Evolutionary conservation across 1,140 invertebrate genomes (phyloP).

Genomic region (Heliconius melpomene): DNA sequence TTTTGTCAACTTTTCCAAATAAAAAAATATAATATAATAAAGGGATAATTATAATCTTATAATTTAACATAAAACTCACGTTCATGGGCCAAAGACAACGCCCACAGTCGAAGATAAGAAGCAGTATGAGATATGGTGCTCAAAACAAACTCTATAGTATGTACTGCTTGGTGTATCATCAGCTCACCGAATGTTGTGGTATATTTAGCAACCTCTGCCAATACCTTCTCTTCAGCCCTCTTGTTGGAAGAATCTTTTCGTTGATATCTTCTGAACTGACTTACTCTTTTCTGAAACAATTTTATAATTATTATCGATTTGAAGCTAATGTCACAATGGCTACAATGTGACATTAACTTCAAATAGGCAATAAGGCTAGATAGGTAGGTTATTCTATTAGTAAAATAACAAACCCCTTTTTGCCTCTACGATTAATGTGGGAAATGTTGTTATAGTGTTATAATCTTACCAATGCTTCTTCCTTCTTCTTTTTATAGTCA

Average conservation of each 20-base stretch:
- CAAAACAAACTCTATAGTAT: constrained; percentile 98
- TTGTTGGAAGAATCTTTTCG: constrained; percentile 53
- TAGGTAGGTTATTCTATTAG: too few species aligned
- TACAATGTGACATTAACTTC: too few species aligned
- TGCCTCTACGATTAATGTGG: too few species aligned
- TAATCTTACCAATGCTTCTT: constrained; percentile 43
- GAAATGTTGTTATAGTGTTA: neutral
- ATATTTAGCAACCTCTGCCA: constrained; percentile 56
- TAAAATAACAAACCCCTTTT: neutral
- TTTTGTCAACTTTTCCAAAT: too few species aligned
- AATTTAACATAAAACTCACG: constrained; percentile 84
- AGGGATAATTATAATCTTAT: too few species aligned
- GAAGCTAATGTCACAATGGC: neutral
- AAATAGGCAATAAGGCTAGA: too few species aligned
- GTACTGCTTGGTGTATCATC: constrained; percentile 96
- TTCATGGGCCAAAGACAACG: constrained; percentile 96
- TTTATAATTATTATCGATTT: neutral
- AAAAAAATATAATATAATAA: too few species aligned
- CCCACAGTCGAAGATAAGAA: constrained; percentile 98
- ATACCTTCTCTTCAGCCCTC: constrained; percentile 51
- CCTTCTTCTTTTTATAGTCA: constrained; percentile 78
- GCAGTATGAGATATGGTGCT: constrained; percentile 98
- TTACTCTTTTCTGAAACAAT: constrained; percentile 47
- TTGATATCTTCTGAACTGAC: constrained; percentile 53
- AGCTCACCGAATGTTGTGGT: constrained; percentile 88